Evolutionary conservation across 1,140 invertebrate species (phyloP).

Genomic region (Aphaenogaster rudis): DNA sequence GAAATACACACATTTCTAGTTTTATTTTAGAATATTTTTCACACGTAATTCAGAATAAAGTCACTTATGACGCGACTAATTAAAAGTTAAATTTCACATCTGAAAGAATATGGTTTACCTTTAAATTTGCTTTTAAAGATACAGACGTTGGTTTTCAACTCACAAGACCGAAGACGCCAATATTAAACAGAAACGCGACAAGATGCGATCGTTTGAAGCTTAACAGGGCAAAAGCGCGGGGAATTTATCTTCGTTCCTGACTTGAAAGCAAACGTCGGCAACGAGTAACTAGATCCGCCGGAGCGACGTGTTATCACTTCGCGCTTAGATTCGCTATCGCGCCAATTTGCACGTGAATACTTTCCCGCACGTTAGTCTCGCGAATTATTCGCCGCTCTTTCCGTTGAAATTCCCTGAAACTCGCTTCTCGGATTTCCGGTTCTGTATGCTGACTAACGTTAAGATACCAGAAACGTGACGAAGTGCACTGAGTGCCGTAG

Average conservation of each 20-base stretch:
- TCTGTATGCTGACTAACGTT: constrained; percentile 19
- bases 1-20: neutral
- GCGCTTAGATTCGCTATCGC: constrained; percentile 48
- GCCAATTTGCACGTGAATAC: constrained; percentile 56
- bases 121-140: constrained; percentile 1
- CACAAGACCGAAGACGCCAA: neutral
- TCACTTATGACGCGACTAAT: neutral
- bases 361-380: constrained; percentile 33
- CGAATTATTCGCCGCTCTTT: constrained; percentile 40
- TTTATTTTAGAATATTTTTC: neutral
- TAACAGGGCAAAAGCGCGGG: constrained; percentile 11
- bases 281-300: constrained; percentile 34
- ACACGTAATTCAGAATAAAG: neutral
- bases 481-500: neutral
- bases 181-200: constrained; percentile 36
- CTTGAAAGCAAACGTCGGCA: constrained; percentile 47
- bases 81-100: neutral
- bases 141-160: neutral
- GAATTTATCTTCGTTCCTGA: constrained; percentile 50
- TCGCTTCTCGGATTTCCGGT: constrained; percentile 24
- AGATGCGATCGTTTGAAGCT: constrained; percentile 39
- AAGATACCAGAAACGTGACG: neutral
- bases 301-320: constrained; percentile 54
- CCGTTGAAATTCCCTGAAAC: neutral
- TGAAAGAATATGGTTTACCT: neutral